phyloP scores from a whole-genome alignment of 2,113 vertebrate species.

The Ptilorrhoa leucosticta region DNA sequence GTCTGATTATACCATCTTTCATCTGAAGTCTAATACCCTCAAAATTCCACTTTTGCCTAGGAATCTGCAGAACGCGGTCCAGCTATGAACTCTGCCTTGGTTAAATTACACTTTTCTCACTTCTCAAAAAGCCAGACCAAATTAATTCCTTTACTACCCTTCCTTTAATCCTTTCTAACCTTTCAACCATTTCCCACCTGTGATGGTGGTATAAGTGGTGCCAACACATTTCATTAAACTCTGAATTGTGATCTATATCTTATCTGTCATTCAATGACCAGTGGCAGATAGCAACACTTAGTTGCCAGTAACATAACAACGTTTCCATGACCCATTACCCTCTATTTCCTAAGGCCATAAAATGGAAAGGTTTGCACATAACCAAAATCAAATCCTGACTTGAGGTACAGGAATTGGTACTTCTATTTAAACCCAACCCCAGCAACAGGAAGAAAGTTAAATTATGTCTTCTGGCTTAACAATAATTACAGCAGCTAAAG shows the following conservation, averaged over 20 bases:
- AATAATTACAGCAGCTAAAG: not conserved
- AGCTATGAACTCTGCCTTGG: not conserved
- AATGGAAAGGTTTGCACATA: not conserved
- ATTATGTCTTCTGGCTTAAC: not conserved
- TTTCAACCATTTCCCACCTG: not conserved
- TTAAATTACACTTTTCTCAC: not conserved
- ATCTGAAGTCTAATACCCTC: not conserved
- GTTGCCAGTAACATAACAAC: not conserved
- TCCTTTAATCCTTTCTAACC: not conserved
- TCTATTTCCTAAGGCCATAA: not conserved
- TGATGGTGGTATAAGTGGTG: not conserved
- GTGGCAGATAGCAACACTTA: not conserved
- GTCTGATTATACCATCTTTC: not conserved
- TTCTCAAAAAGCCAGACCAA: not conserved
- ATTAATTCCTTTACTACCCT: not conserved
- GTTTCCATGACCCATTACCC: not conserved
- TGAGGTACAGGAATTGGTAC: not conserved
- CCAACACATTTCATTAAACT: not conserved
- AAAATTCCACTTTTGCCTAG: not conserved
- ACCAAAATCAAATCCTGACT: not conserved
- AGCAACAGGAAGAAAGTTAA: not conserved
- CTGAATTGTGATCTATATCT: not conserved
- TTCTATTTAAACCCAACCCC: not conserved
- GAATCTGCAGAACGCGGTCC: not conserved
- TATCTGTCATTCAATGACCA: not conserved